These are phyloP conservation scores for Cairina moschata DNA, from an alignment of 2,113 vertebrate species.

Conservation along the genomic window DNA sequence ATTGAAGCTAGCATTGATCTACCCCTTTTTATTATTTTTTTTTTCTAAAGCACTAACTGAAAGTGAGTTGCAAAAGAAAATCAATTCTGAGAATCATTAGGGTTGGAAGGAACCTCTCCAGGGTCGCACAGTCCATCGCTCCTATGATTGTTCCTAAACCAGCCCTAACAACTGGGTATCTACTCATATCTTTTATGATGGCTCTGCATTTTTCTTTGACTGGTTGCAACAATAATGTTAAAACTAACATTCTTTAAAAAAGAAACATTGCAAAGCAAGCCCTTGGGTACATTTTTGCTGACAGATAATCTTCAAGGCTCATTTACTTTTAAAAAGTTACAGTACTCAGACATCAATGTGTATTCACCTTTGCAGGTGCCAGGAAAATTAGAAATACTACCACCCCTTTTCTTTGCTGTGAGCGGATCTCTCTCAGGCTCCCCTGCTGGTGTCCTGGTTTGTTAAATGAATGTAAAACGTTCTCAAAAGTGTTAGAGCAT, in stretches of 20 bases:
- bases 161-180: slow-evolving; percentile 56
- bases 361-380: slow-evolving; percentile 16
- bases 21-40: slow-evolving; percentile 17
- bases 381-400: slow-evolving; percentile 26
- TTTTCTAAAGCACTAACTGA: slow-evolving; percentile 65
- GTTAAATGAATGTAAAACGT: neutral
- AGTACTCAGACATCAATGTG: neutral
- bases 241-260: slow-evolving; percentile 53
- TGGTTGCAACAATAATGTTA: slow-evolving; percentile 32
- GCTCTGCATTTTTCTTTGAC: slow-evolving; percentile 36
- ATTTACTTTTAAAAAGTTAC: slow-evolving; percentile 57
- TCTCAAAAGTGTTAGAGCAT: neutral
- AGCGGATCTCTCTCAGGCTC: neutral
- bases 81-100: slow-evolving; percentile 62
- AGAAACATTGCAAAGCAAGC: slow-evolving; percentile 36
- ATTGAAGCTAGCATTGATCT: slow-evolving; percentile 68
- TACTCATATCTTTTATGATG: slow-evolving; percentile 30
- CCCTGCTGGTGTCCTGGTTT: neutral
- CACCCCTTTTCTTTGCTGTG: neutral
- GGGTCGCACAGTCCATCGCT: slow-evolving; percentile 61
- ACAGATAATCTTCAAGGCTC: slow-evolving; percentile 59
- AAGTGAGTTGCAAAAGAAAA: slow-evolving; percentile 73
- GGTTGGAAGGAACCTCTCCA: slow-evolving; percentile 63
- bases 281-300: slow-evolving; percentile 46
- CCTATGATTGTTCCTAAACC: slow-evolving; percentile 66